Base-by-base conservation (phyloP, 1,140 invertebrate genomes). In the Lepidurus couesii region DNA sequence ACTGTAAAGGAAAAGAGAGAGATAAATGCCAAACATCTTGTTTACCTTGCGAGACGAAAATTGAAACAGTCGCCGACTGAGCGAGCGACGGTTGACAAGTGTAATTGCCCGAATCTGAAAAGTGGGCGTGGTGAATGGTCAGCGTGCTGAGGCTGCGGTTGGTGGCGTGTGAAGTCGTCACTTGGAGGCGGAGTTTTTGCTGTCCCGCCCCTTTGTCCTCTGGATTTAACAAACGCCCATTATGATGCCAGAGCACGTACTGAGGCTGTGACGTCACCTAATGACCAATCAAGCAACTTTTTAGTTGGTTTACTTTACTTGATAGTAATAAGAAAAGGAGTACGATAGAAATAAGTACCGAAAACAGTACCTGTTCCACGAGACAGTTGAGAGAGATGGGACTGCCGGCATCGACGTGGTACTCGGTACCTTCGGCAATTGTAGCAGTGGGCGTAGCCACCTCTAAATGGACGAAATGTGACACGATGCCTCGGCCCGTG, bases 381-480 rank as follows among this genome's bases (percentile, higher is more conserved):
- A 84, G 83, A 81, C 84, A 85, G 75, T 84, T 82, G 9, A 85
- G 81, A 34, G 81, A 82, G 77, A 85, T 85, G 74, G 83, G 83
- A 43, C 83, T 84, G 13, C 84, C 84, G 45, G 84, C 81, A 77
- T 84, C 83, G 44, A 85, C 82, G 78, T 85, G 84, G 21, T 83
- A 82, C 75, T 85, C 84, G 47, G 80, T 80, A 42, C 74, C 93
- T 73, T 87, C 87, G 10, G 81, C 78, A 11, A 84, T 84, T 44
- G 81, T 81, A 4, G 83, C 84, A 73, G 81, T 78, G 9, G 94
- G 94, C 81, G 94, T 90, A 80, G 95, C 93, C 80, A 96, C 93
- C 85, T 93, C 91, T 74, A 96, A 88, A 84, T 93, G 91, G 78
- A 94, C 93, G 86, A 94, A 94, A 84, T 95, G 93, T 34, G 93